Conservation (phyloP, 2,888 invertebrate species). For the Hydraecia micacea region DNA sequence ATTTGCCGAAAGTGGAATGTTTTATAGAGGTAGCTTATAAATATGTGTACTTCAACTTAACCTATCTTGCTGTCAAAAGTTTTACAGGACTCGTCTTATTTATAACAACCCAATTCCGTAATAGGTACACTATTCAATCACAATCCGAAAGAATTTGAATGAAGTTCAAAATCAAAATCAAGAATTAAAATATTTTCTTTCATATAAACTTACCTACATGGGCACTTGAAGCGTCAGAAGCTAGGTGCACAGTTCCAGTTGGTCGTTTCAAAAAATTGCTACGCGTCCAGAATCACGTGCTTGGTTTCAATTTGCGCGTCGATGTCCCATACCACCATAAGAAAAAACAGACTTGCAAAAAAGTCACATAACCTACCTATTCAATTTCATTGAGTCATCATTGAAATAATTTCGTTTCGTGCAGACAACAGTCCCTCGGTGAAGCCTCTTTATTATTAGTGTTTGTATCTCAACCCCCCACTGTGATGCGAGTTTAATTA, state of each 20-base stretch:
- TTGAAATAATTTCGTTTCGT: constrained; percentile 14
- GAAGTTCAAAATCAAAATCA: background rate
- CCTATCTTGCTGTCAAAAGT: constrained; percentile 13
- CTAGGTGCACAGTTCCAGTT: too few relatives aligned
- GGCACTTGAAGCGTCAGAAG: too few relatives aligned
- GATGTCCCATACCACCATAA: background rate
- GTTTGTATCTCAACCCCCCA: constrained; percentile 21
- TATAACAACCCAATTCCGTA: background rate
- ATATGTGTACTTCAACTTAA: constrained; percentile 3
- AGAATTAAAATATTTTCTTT: too few relatives aligned
- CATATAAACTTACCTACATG: too few relatives aligned
- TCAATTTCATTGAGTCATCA: constrained; percentile 8
- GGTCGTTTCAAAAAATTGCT: too few relatives aligned
- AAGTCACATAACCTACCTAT: background rate
- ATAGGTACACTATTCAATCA: background rate
- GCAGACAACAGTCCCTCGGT: constrained; percentile 21
- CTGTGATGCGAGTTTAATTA: constrained; percentile 33
- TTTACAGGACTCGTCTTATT: background rate
- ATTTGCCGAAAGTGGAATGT: constrained; percentile 62
- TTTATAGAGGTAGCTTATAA: constrained; percentile 14
- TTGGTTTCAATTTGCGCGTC: background rate
- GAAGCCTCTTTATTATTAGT: constrained; percentile 44
- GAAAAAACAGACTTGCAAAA: background rate
- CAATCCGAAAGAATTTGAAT: background rate
- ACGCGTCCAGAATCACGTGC: too few relatives aligned